These are phyloP conservation scores for Abscondita cerata DNA, from an alignment of 2,888 invertebrate species.

Conservation along the genomic window DNA sequence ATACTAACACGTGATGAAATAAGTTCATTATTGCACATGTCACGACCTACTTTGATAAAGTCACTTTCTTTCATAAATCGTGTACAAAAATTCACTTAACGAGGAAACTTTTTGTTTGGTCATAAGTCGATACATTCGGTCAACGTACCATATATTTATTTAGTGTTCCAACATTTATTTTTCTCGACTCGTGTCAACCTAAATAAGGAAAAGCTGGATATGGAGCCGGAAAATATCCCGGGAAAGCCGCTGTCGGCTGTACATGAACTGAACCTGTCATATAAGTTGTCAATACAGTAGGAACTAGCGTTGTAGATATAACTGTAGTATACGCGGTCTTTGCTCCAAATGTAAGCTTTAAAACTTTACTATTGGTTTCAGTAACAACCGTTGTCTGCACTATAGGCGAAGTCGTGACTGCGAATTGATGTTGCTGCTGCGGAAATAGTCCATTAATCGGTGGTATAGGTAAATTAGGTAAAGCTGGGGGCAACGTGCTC, in stretches of 20 bases:
- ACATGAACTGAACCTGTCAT: constrained; percentile 81
- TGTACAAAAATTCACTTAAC: constrained; percentile 38
- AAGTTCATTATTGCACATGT: constrained; percentile 41
- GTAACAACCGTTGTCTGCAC: constrained; percentile 80
- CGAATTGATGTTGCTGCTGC: constrained; percentile 71
- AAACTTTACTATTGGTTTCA: constrained; percentile 79
- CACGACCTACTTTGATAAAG: constrained; percentile 28
- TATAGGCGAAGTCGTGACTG: constrained; percentile 81
- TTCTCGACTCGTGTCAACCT: constrained; percentile 59
- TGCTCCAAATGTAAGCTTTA: constrained; percentile 90
- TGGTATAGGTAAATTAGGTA: constrained; percentile 41
- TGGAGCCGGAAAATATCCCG: constrained; percentile 79
- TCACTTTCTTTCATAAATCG: constrained; percentile 30
- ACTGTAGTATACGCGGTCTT: constrained; percentile 88
- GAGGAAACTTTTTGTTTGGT: constrained; percentile 32
- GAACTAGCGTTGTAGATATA: constrained; percentile 82
- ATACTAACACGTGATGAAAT: constrained; percentile 22
- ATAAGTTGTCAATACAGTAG: constrained; percentile 83
- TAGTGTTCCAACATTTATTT: constrained; percentile 39
- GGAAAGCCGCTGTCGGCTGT: constrained; percentile 71
- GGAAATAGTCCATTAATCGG: constrained; percentile 63
- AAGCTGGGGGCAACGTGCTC: constrained; percentile 68
- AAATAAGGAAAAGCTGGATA: constrained; percentile 80
- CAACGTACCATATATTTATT: constrained; percentile 36
- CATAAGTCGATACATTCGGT: constrained; percentile 31